Base-by-base conservation (phyloP, 2,797 vertebrate species). In the Tokudaia tokunoshimensis region DNA sequence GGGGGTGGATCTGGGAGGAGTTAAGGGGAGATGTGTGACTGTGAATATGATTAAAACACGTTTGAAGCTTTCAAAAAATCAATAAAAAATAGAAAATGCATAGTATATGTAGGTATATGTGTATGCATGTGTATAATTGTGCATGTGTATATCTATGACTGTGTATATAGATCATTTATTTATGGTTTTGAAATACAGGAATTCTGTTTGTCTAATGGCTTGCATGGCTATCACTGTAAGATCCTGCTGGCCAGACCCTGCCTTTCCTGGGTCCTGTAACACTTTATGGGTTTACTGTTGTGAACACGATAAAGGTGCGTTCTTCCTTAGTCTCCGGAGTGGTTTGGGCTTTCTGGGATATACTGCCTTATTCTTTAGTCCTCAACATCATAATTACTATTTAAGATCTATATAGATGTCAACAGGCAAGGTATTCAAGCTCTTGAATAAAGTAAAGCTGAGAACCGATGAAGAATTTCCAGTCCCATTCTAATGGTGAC, bases 301-400 rank as follows among this genome's bases (percentile, higher is more conserved):
- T 5, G 2, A 83, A 31, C 22, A n/a, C 2, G 29, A 12, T 14
- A 84, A 63, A 85, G 41, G 9, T 2, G 0, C 0, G 61, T 11
- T 72, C 47, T 57, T 70, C 22, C 19, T 34, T 24, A 37, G 14
- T 1, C 31, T 59, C n/a, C 20, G 6, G 3, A 0, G 6, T 19
- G 34, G n/a, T 26, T 0, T 20, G 1, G 1, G 6, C 0, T 2
- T 8, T 12, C 0, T 0, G 10, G 3, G 26, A 81, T 34, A 37
- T 1, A 2, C 1, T 17, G 24, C 19, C 4, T 6, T 31, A 11
- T 14, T 41, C 19, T 75, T 29, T 22, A 3, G 1, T 47, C 11
- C 3, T 26, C n/a, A 15, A 72, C 44, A 37, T 44, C 34, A 15
- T 19, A 50, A 34, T 15, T n/a, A 20, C 63, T 34, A 4, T 13